These are phyloP conservation scores for Tachystola acroxantha DNA, from an alignment of 2,888 invertebrate genomes.

Conservation along the genomic window DNA sequence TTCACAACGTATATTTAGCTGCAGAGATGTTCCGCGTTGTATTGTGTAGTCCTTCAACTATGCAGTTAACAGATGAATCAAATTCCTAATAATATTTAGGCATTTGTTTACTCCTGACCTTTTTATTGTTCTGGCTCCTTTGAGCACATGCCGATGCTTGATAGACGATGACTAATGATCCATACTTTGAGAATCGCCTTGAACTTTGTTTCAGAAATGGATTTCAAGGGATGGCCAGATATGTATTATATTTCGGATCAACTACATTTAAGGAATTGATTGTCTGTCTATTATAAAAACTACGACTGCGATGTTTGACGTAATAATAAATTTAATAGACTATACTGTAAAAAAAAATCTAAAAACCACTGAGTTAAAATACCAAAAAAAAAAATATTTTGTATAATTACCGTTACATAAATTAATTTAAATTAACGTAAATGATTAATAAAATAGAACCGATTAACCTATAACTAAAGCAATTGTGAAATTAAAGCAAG, in stretches of 20 bases:
- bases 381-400: too few species aligned
- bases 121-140: constrained; percentile 16
- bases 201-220: background rate
- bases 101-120: constrained; percentile 24
- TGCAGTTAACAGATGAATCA: constrained; percentile 18
- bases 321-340: too few species aligned
- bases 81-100: constrained; percentile 14
- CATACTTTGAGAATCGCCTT: background rate
- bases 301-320: too few species aligned
- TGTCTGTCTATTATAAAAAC: too few species aligned
- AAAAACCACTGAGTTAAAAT: too few species aligned
- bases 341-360: too few species aligned
- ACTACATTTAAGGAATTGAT: too few species aligned
- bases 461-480: too few species aligned
- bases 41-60: constrained; percentile 23
- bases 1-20: constrained; percentile 25
- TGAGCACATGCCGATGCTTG: background rate
- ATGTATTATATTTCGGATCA: too few species aligned
- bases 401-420: too few species aligned
- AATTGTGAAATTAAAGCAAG: constrained; percentile 29
- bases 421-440: too few species aligned
- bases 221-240: background rate
- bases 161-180: background rate
- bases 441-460: too few species aligned
- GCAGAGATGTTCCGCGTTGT: constrained; percentile 28